These are phyloP conservation scores for Drosophila teissieri DNA, from an alignment of 1,140 invertebrate genomes.

Conservation along the genomic window DNA sequence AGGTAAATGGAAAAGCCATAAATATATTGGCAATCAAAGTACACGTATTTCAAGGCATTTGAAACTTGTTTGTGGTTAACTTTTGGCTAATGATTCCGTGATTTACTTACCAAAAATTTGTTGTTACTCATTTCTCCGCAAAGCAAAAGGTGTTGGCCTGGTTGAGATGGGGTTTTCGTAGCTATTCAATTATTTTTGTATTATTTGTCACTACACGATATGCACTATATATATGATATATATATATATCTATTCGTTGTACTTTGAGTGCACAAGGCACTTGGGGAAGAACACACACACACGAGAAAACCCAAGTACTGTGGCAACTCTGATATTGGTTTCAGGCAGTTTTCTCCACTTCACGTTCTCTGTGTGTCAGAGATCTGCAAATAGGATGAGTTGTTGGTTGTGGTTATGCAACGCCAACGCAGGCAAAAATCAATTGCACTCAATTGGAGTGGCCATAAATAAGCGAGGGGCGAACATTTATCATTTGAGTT, in stretches of 20 bases:
- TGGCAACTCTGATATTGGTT: slow-evolving; percentile 39
- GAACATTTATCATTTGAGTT: slow-evolving; percentile 71
- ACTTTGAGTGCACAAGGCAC: slow-evolving; percentile 57
- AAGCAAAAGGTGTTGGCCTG: slow-evolving; percentile 58
- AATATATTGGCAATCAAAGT: slow-evolving; percentile 46
- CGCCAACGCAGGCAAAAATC: slow-evolving; percentile 77
- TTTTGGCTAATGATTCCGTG: slow-evolving; percentile 22
- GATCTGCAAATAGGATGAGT: slow-evolving; percentile 58
- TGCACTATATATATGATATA: slow-evolving; percentile 7
- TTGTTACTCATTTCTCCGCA: slow-evolving; percentile 82
- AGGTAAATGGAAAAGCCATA: slow-evolving; percentile 40
- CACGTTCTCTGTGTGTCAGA: slow-evolving; percentile 34
- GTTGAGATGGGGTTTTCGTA: slow-evolving; percentile 27
- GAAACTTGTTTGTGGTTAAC: slow-evolving; percentile 33
- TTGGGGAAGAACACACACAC: slow-evolving; percentile 44
- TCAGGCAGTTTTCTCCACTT: slow-evolving; percentile 43
- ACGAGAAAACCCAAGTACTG: slow-evolving; percentile 42
- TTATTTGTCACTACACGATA: slow-evolving; percentile 51
- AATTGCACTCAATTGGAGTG: slow-evolving; percentile 80
- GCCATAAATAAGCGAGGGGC: slow-evolving; percentile 69
- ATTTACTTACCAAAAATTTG: slow-evolving; percentile 73
- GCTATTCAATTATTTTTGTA: slow-evolving; percentile 16
- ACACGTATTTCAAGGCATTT: slow-evolving; percentile 19
- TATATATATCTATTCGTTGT: slow-evolving; percentile 45
- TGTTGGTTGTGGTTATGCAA: slow-evolving; percentile 62